Evolutionary conservation across 2,888 invertebrate species (phyloP), one percentile per base, ranked within the genome.

Genomic region (Cybosia mesomella): DNA sequence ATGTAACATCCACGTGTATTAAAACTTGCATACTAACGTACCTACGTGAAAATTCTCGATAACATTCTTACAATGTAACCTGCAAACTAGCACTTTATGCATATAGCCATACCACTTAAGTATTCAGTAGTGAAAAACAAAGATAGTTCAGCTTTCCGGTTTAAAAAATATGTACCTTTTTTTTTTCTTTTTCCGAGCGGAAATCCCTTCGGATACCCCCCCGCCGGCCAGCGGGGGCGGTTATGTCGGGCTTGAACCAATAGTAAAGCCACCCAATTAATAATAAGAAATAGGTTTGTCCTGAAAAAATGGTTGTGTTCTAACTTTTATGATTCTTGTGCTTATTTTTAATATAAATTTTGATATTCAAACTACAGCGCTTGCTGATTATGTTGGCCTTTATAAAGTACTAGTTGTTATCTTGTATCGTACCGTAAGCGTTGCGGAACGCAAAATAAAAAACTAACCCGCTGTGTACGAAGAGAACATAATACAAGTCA

Each of bases 1-100:
- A 28, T 39, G 15, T 54, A 54, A 21, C 32, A 54, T 34, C 55
- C 54, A 36, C 36, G 9, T 39, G 36, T 59, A 39, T 39, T 59
- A 59, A 59, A 59, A 39, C 39, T 59, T 39, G 39, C 59, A 39
- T 59, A n/a, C 49, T n/a, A 8, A 49, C n/a, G 18, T 49, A 49
- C 43, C 18, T 59, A 10, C 9, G 22, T 1, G 18, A 59, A 15
- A 59, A 39, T 22, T 59, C 15, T 24, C 10, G 39, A 59, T 39
- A 24, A 36, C 18, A 24, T 22, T 59, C 10, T 39, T 59, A 18
- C 22, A 39, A 59, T 39, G 36, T 59, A 24, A 8, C 15, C 22
- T 59, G 15, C 36, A 22, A 59, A 10, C 39, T 34, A 10, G 7
- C 58, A 58, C 15, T 21, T 18, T 36, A 49, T 49, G 49, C 49